Conservation (phyloP, 2,113 vertebrate species). For the Orientallactaga bullata region DNA sequence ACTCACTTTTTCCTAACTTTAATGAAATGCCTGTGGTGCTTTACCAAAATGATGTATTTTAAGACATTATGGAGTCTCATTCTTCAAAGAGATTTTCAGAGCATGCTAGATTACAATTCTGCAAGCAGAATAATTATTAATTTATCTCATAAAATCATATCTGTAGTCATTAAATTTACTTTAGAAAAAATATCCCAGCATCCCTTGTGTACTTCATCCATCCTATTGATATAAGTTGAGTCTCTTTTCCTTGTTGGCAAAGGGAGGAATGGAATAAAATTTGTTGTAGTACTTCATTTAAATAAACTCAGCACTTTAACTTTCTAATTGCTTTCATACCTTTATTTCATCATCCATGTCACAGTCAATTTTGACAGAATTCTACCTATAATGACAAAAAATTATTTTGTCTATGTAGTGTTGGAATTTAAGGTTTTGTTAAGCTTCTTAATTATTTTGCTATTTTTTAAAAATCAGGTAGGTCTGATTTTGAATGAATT, state of each 20-base stretch:
- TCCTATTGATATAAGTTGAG: background rate
- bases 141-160: background rate
- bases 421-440: background rate
- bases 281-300: background rate
- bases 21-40: slow-evolving; percentile 31
- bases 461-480: background rate
- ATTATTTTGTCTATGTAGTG: background rate
- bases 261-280: background rate
- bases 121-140: slow-evolving; percentile 23
- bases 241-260: background rate
- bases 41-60: background rate
- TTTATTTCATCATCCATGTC: background rate
- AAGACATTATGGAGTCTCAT: background rate
- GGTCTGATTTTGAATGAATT: background rate
- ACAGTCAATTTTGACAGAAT: background rate
- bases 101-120: slow-evolving; percentile 20
- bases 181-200: background rate
- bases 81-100: slow-evolving; percentile 5
- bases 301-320: background rate
- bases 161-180: background rate
- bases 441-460: background rate
- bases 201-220: background rate
- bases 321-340: background rate
- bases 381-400: background rate
- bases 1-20: slow-evolving; percentile 6